A percentile compares a stretch with the other conserved stretches of the same genome.
phyloP scores from a whole-genome alignment of 1,140 invertebrate genomes.

The Dinoponera quadriceps region DNA sequence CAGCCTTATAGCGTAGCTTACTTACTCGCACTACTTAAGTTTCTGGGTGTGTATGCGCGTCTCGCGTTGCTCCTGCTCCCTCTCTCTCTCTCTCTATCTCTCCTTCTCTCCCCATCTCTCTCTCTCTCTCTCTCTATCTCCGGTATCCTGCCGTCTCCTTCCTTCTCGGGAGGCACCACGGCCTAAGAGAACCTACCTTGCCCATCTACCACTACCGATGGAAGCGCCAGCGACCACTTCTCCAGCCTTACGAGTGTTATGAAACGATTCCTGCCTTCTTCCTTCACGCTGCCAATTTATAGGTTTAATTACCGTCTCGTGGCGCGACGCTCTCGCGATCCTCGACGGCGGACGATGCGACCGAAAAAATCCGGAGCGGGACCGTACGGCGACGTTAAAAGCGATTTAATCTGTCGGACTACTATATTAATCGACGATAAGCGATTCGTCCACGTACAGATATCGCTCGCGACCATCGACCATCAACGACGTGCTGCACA shows the following conservation, averaged over 20 bases:
- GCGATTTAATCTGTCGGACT: conserved; percentile 50
- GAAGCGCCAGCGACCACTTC: conserved; percentile 46
- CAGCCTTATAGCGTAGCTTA: conserved; percentile 71
- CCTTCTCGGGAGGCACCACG: conserved; percentile 4
- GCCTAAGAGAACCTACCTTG: conserved; percentile 56
- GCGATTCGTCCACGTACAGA: conserved; percentile 33
- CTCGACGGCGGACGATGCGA: not conserved
- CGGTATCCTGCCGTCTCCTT: conserved; percentile 10
- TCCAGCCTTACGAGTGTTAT: conserved; percentile 71
- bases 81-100: conserved; percentile 41
- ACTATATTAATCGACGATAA: conserved; percentile 52
- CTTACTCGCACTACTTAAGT: conserved; percentile 72
- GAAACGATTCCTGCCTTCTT: conserved; percentile 54
- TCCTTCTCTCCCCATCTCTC: not conserved
- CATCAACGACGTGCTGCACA: not conserved
- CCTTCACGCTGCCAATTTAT: conserved; percentile 62
- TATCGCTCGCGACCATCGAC: conserved; percentile 33
- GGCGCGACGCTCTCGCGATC: conserved; percentile 2
- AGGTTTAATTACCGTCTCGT: conserved; percentile 68
- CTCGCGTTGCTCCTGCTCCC: conserved; percentile 47
- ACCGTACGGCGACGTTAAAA: conserved; percentile 46
- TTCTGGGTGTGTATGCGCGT: conserved; percentile 68
- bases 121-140: conserved; percentile 16
- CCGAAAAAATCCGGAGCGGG: conserved; percentile 7
- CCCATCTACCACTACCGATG: conserved; percentile 36